Percentiles rank a stretch among this genome's conserved stretches.
Conservation (phyloP, 2,888 invertebrate species). For the Drosophila nr. perissopoda region DNA sequence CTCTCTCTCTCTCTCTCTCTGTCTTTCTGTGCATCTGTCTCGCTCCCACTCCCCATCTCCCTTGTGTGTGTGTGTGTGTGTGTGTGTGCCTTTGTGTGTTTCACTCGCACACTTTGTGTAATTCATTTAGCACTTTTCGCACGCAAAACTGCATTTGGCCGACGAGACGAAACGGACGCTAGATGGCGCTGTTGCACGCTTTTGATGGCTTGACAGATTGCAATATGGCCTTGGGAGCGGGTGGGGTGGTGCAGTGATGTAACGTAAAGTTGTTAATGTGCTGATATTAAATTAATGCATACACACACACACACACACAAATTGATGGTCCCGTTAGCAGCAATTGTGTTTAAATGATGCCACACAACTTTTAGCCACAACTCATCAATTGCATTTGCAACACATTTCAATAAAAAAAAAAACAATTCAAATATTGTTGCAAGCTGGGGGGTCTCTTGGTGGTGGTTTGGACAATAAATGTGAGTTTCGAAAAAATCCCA, state of each 20-base stretch:
- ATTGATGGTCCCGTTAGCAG: neutral
- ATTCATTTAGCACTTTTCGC: conserved; percentile 58
- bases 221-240: conserved; percentile 10
- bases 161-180: conserved; percentile 35
- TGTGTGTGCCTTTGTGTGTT: conserved; percentile 19
- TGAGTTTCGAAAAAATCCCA: no score
- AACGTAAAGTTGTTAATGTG: neutral
- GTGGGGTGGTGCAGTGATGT: neutral
- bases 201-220: conserved; percentile 25
- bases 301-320: neutral
- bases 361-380: neutral
- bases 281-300: neutral
- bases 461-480: no score
- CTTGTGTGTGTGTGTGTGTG: neutral
- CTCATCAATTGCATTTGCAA: neutral
- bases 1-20: neutral
- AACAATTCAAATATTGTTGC: neutral
- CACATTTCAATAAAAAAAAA: neutral
- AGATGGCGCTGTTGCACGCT: conserved; percentile 48
- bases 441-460: no score
- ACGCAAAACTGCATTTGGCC: conserved; percentile 56
- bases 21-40: neutral
- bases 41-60: neutral
- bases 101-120: conserved; percentile 34
- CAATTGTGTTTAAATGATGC: neutral